A percentile compares a stretch with the other conserved stretches of the same genome.
These are phyloP conservation scores for Zophobas morio DNA, from an alignment of 1,140 invertebrate species.

Conservation along the genomic window DNA sequence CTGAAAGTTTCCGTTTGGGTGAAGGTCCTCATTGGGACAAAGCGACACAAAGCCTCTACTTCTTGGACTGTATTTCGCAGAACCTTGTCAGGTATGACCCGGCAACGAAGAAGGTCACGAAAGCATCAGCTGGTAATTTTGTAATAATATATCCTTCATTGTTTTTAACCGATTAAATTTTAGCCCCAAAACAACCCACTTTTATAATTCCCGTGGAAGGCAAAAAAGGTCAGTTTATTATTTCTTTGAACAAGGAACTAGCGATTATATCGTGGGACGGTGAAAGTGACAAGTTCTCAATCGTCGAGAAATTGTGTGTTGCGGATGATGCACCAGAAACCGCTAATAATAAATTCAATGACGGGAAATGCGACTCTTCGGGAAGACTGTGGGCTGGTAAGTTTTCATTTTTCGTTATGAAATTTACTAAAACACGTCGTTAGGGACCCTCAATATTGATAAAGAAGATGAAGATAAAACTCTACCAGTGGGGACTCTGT, in stretches of 20 bases:
- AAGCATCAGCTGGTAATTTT: constrained; percentile 53
- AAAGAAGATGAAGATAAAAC: constrained; percentile 47
- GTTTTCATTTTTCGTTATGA: not conserved
- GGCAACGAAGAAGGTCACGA: constrained; percentile 47
- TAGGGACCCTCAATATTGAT: constrained; percentile 51
- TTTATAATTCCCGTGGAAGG: constrained; percentile 77
- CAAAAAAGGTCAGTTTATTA: constrained; percentile 73
- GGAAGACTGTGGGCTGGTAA: constrained; percentile 78
- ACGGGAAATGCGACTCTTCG: constrained; percentile 85
- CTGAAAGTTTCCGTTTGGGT: constrained; percentile 61
- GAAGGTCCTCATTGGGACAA: constrained; percentile 81
- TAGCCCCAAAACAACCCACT: constrained; percentile 67
- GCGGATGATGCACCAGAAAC: constrained; percentile 48
- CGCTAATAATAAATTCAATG: constrained; percentile 80
- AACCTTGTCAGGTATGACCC: constrained; percentile 66
- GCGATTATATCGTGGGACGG: constrained; percentile 78
- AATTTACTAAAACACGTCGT: constrained; percentile 45
- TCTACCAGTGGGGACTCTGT: constrained; percentile 54
- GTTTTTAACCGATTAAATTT: constrained; percentile 65
- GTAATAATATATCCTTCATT: not conserved
- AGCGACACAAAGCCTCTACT: constrained; percentile 73
- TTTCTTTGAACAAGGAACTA: constrained; percentile 74
- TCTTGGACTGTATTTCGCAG: constrained; percentile 75
- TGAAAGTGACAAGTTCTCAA: constrained; percentile 47
- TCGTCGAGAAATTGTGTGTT: constrained; percentile 48